Base-by-base conservation (phyloP, 2,797 vertebrate genomes). In the Atherinosoma microstoma region DNA sequence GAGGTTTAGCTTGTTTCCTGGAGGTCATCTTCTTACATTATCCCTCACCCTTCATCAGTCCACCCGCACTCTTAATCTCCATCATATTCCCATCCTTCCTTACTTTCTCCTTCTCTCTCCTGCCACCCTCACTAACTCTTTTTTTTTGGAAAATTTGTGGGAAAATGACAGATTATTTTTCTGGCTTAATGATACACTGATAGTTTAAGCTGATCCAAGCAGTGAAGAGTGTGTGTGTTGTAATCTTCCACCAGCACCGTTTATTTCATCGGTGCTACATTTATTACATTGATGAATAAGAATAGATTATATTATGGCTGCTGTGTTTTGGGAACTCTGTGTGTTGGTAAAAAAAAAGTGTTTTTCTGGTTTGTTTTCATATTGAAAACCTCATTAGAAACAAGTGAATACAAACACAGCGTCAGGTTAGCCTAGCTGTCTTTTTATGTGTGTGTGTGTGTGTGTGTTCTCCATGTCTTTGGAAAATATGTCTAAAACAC, bases 381-480 rank as follows among this genome's bases (percentile, higher is more conserved):
- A 84, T 84, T 80, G 76, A 76, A 73, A 78, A 86, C 70, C 68
- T 83, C 66, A 76, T 83, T 84, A 84, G 76, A 84, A 78, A 71
- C 70, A 81, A 89, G 64, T 58, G 40, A 84, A 84, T 73, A 75
- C 54, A 80, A 84, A 87, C 54, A 54, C 54, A 54, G 66, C 51
- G 67, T 75, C 62, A 63, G 11, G 62, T 67, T 67, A 62, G 29
- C 36, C 60, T 11, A 0, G 30, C 9, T 35, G 62, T 40, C 53
- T 35, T 64, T 30, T 34, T 2, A 0, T 56, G 34, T 63, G 56
- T 51, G 30, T 32, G 30, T 2, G 30, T 42, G 58, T 73, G 34
- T 34, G 58, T 73, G 34, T 36, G 24, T 38, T 70, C 29, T 34
- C 9, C 56, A 54, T 18, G 64, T 59, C 9, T 54, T 54, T 54